Evolutionary conservation across 1,140 invertebrate species (phyloP).

Genomic region (Stratiolaelaps scimitus): DNA sequence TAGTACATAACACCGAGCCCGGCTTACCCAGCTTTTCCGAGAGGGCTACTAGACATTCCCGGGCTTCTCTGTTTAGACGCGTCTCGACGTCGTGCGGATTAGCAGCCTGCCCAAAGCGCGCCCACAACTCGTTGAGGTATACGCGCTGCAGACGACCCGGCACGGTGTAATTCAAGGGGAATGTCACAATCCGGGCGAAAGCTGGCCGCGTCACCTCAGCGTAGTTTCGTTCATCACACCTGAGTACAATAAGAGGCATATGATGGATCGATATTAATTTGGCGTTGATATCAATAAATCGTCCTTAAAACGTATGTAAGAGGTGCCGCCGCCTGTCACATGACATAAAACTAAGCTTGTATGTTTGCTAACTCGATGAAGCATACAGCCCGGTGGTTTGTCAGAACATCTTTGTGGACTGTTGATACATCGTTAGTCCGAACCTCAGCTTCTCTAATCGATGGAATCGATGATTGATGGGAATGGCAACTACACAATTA

Average conservation of each 20-base stretch:
- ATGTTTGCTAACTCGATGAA: too few relatives aligned
- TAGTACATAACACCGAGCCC: neutral
- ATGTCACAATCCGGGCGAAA: neutral
- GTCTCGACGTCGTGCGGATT: neutral
- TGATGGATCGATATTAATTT: too few relatives aligned
- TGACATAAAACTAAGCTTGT: too few relatives aligned
- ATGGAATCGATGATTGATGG: too few relatives aligned
- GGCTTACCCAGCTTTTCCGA: conserved; percentile 3
- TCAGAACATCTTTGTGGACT: too few relatives aligned
- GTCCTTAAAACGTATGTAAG: too few relatives aligned
- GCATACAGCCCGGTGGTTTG: too few relatives aligned
- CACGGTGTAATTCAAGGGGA: conserved; percentile 9
- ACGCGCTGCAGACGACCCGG: conserved; percentile 5
- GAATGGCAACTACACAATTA: too few relatives aligned
- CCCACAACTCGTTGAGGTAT: neutral
- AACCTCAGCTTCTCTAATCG: too few relatives aligned
- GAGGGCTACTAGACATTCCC: neutral
- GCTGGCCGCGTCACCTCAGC: conserved; percentile 7
- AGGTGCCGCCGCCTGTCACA: too few relatives aligned
- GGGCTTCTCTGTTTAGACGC: neutral
- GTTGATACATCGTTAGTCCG: too few relatives aligned
- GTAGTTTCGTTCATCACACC: conserved; percentile 22
- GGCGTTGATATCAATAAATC: too few relatives aligned
- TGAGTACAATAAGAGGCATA: neutral
- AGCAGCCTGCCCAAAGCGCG: neutral